Evolutionary conservation across 2,113 vertebrate genomes (phyloP).

Genomic region (Ahaetulla prasina): DNA sequence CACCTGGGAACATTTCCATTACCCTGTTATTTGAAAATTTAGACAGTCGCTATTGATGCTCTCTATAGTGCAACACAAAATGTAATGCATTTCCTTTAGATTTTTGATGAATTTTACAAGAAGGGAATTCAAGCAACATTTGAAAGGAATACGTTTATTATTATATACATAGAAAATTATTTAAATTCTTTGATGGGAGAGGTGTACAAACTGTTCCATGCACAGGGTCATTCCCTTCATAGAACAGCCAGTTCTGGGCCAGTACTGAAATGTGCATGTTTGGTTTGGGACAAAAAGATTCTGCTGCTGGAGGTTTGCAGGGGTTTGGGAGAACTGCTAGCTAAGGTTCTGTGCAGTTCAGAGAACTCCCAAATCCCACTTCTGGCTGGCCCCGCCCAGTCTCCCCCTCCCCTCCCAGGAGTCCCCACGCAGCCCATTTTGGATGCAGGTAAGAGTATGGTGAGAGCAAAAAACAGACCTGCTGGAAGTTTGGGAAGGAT

Average conservation of each 20-base stretch:
- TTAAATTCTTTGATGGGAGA: not conserved
- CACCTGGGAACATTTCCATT: constrained; percentile 7
- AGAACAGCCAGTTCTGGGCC: not conserved
- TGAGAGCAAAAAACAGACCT: too few relatives aligned
- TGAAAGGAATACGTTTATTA: not conserved
- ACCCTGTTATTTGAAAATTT: constrained; percentile 4
- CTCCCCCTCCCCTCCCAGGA: too few relatives aligned
- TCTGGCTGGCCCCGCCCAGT: too few relatives aligned
- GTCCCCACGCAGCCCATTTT: too few relatives aligned
- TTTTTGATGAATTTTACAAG: not conserved
- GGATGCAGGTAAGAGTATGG: too few relatives aligned
- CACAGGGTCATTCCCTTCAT: not conserved
- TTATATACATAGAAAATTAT: not conserved
- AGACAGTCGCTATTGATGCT: not conserved
- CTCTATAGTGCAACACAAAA: not conserved
- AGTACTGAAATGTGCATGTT: not conserved
- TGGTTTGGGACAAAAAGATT: not conserved
- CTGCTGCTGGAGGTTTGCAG: too few relatives aligned
- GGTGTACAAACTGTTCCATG: not conserved
- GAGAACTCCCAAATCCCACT: too few relatives aligned
- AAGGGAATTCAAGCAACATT: not conserved
- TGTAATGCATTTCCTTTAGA: not conserved
- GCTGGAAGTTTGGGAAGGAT: too few relatives aligned
- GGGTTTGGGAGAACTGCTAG: too few relatives aligned
- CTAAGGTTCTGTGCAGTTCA: too few relatives aligned